Percentiles rank a stretch among this genome's conserved stretches.
phyloP scores from a whole-genome alignment of 1,140 invertebrate species.

The Metopolophium dirhodum region DNA sequence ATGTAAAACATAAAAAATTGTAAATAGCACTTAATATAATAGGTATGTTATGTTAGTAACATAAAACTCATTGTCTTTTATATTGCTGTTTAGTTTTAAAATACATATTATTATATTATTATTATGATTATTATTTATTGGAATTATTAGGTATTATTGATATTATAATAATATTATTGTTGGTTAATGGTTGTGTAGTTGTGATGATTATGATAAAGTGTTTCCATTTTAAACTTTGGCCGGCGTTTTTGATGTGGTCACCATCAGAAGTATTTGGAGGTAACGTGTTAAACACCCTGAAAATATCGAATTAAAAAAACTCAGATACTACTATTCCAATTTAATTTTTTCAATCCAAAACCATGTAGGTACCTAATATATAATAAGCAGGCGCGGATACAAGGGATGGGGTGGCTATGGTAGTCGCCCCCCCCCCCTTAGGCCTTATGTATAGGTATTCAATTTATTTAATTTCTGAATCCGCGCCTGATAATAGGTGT shows the following conservation, averaged over 20 bases:
- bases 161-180: background rate
- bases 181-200: background rate
- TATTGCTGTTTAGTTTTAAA: background rate
- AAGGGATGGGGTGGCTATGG: too few species aligned
- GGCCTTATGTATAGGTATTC: too few species aligned
- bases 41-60: background rate
- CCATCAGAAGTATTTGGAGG: slow-evolving; percentile 42
- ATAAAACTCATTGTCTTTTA: background rate
- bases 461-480: too few species aligned
- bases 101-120: background rate
- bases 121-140: background rate
- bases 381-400: too few species aligned
- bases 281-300: slow-evolving; percentile 40
- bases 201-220: background rate
- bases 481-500: background rate
- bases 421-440: too few species aligned
- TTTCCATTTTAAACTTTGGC: slow-evolving; percentile 28
- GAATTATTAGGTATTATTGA: background rate
- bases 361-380: too few species aligned
- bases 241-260: slow-evolving; percentile 20
- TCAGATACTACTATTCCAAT: background rate
- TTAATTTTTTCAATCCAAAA: background rate
- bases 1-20: background rate
- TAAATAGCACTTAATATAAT: background rate
- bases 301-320: background rate